Base-by-base conservation (phyloP, 1,140 invertebrate genomes). In the Metaphire vulgaris region DNA sequence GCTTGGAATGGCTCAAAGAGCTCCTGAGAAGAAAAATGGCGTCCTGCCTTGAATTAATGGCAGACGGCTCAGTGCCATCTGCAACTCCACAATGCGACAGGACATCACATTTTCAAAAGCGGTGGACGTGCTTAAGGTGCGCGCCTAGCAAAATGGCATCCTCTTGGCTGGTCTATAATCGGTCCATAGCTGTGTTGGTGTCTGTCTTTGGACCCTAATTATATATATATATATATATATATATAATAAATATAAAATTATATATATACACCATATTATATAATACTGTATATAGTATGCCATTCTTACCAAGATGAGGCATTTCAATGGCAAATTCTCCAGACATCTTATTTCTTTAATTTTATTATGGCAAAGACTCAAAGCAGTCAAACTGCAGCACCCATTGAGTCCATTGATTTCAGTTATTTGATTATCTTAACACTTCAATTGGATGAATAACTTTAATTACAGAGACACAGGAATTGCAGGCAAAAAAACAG, bases 321-420 rank as follows among this genome's bases (percentile, higher is more conserved):
- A 72, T 26, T 81, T 80, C 29, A 86, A 80, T n/a, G 85, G 84
- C 33, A 86, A 78, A 75, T 80, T 72, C 33, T 83, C 80, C 0
- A 86, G 79, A 16, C 83, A 82, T 74, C 82, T 77, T 29, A 86
- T 85, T 66, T 77, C 82, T 72, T 80, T 78, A 30, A 86, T 81
- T 34, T 83, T 80, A 76, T 86, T 86, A 76, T 86, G 85, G 14
- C 82, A 82, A 29, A 86, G 71, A 79, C 84, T 85, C 12, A 86
- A 78, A 72, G 79, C 31, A 21, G 79, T 80, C 21, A 86, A 76
- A 56, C 85, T 77, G 29, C 76, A 71, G 77, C 85, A 86, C 2
- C 83, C 80, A 66, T 81, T 70, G 68, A 86, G 33, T 6, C 84
- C 85, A 67, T 79, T 73, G 12, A 86, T 86, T 76, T 80, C 79